Evolutionary conservation across 2,888 invertebrate species (phyloP).

Genomic region (Diabrotica balteata): DNA sequence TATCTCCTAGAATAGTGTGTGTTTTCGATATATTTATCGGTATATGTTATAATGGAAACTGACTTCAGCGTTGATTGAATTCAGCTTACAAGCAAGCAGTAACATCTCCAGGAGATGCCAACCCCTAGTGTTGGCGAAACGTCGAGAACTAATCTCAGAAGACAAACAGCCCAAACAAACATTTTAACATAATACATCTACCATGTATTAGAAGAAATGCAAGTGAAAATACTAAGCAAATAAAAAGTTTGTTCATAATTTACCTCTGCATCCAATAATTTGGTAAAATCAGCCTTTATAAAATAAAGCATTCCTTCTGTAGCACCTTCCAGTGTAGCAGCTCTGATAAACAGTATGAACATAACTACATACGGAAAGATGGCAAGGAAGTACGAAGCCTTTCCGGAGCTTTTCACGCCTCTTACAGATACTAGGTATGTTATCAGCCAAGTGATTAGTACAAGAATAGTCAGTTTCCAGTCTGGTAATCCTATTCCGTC

Average conservation of each 20-base stretch:
- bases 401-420: slow-evolving; percentile 81
- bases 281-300: slow-evolving; percentile 79
- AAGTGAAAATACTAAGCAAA: no score
- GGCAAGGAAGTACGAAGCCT: slow-evolving; percentile 87
- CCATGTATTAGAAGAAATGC: no score
- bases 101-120: no score
- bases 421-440: slow-evolving; percentile 74
- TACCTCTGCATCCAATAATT: slow-evolving; percentile 73
- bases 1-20: no score
- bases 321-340: slow-evolving; percentile 73
- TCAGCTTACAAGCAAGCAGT: no score
- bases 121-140: no score
- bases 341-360: slow-evolving; percentile 74
- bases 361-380: slow-evolving; percentile 84
- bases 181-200: no score
- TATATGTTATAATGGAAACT: no score
- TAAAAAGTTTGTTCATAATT: slow-evolving; percentile 32
- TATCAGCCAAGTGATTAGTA: slow-evolving; percentile 72
- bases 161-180: no score
- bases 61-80: no score
- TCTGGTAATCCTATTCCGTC: slow-evolving; percentile 66
- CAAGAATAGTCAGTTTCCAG: slow-evolving; percentile 73
- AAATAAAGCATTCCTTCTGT: slow-evolving; percentile 79
- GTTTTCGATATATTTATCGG: no score
- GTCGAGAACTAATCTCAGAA: no score